phyloP scores from a whole-genome alignment of 2,797 vertebrate genomes.

The Phoebastria nigripes region DNA sequence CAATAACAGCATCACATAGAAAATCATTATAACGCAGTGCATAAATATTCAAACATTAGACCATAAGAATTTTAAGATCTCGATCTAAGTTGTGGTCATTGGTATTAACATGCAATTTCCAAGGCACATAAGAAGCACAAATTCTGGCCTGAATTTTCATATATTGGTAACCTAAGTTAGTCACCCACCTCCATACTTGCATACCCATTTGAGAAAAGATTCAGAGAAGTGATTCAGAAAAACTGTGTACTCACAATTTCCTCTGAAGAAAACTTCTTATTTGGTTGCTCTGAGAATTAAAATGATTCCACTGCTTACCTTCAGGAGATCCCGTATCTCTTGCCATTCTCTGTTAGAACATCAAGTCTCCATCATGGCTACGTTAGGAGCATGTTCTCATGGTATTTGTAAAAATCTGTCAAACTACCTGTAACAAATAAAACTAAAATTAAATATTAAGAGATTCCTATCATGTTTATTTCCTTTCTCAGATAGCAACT shows the following conservation, averaged over 20 bases:
- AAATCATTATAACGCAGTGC: neutral
- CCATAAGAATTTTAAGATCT: neutral
- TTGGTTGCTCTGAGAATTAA: neutral
- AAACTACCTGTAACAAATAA: neutral
- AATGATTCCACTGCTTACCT: neutral
- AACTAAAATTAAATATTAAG: neutral
- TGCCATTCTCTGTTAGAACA: neutral
- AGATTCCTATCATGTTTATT: neutral
- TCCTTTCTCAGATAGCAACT: neutral
- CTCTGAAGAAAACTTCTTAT: neutral
- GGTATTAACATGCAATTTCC: neutral
- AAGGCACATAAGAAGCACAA: neutral
- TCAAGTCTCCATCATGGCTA: neutral
- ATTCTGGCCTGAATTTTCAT: neutral
- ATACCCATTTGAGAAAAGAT: neutral
- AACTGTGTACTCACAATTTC: neutral
- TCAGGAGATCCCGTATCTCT: neutral
- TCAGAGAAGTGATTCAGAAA: neutral
- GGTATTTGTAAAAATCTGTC: neutral
- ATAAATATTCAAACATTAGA: neutral
- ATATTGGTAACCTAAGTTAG: neutral
- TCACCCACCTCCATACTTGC: neutral
- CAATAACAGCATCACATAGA: neutral
- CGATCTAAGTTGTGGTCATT: neutral
- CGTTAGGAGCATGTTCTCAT: fast-evolving